Evolutionary conservation across 1,140 invertebrate species (phyloP).

Genomic region (Philotrypesis tridentata): DNA sequence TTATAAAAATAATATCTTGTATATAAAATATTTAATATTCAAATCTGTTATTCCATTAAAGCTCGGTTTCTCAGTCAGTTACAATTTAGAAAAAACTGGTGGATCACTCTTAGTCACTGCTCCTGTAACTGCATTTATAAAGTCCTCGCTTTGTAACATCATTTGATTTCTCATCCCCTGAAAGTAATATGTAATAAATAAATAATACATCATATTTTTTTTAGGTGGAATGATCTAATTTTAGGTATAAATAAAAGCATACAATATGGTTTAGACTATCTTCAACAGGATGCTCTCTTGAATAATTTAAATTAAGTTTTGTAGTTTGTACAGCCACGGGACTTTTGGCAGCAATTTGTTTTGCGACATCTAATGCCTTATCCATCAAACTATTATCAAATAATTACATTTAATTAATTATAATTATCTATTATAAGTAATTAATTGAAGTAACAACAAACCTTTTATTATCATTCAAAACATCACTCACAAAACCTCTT

Average conservation of each 20-base stretch:
- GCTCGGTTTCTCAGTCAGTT: constrained; percentile 59
- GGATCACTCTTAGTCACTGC: constrained; percentile 81
- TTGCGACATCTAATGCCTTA: constrained; percentile 83
- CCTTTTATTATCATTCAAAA: constrained; percentile 83
- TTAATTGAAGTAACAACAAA: constrained; percentile 63
- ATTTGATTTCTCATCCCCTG: constrained; percentile 86
- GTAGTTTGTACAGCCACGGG: constrained; percentile 95
- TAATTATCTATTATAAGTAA: neutral
- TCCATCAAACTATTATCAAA: constrained; percentile 78
- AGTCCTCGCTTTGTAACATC: constrained; percentile 94
- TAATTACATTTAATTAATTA: constrained; percentile 5
- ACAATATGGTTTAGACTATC: constrained; percentile 93
- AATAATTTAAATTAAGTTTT: constrained; percentile 89
- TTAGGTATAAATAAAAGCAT: neutral
- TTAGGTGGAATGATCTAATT: constrained; percentile 58
- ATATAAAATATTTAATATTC: constrained; percentile 16
- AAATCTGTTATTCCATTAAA: constrained; percentile 27
- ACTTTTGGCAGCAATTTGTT: constrained; percentile 90
- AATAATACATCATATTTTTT: constrained; percentile 43
- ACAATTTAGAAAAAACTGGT: constrained; percentile 83
- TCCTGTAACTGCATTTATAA: constrained; percentile 85
- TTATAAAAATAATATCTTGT: constrained; percentile 29
- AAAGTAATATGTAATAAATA: constrained; percentile 64
- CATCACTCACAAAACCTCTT: constrained; percentile 84
- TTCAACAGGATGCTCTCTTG: constrained; percentile 88